Percentiles rank a stretch among this genome's conserved stretches.
Evolutionary conservation across 2,797 vertebrate genomes (phyloP).

Genomic region (Cetoscarus ocellatus): DNA sequence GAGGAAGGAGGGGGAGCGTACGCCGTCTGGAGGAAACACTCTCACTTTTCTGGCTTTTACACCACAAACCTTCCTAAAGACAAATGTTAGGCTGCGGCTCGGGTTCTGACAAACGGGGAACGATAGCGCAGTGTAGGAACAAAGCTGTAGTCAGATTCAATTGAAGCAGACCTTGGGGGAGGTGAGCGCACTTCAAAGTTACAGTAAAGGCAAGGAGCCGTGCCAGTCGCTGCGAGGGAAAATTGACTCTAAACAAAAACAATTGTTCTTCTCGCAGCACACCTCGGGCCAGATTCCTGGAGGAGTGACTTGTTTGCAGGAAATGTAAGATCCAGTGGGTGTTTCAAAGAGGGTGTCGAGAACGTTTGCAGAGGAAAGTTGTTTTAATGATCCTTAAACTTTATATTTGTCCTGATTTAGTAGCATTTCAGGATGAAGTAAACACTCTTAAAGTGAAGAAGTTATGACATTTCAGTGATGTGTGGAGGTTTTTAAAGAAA

Average conservation of each 20-base stretch:
- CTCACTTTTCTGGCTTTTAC: constrained; percentile 27
- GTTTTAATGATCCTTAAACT: constrained; percentile 24
- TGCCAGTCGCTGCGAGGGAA: constrained; percentile 57
- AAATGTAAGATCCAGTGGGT: constrained; percentile 32
- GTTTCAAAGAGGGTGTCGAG: constrained; percentile 25
- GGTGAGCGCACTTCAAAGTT: constrained; percentile 64
- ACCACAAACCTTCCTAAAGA: constrained; percentile 39
- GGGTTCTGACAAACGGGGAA: constrained; percentile 31
- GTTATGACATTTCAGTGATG: too few relatives aligned
- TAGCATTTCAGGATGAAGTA: neutral
- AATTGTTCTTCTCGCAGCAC: constrained; percentile 47
- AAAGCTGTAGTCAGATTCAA: constrained; percentile 57
- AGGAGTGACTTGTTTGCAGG: constrained; percentile 50
- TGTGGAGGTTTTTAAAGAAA: too few relatives aligned
- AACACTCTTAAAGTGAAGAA: too few relatives aligned
- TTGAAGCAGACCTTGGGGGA: constrained; percentile 56
- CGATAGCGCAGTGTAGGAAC: constrained; percentile 39
- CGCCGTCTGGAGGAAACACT: constrained; percentile 47
- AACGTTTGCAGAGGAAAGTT: neutral
- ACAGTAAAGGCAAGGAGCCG: constrained; percentile 40
- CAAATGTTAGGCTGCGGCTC: constrained; percentile 43
- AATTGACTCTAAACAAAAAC: constrained; percentile 67
- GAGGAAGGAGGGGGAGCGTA: constrained; percentile 15
- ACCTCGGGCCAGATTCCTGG: constrained; percentile 50
- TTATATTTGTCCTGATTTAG: neutral